Evolutionary conservation across 2,797 vertebrate genomes (phyloP).

Genomic region (Amblyopsis hoosieri): DNA sequence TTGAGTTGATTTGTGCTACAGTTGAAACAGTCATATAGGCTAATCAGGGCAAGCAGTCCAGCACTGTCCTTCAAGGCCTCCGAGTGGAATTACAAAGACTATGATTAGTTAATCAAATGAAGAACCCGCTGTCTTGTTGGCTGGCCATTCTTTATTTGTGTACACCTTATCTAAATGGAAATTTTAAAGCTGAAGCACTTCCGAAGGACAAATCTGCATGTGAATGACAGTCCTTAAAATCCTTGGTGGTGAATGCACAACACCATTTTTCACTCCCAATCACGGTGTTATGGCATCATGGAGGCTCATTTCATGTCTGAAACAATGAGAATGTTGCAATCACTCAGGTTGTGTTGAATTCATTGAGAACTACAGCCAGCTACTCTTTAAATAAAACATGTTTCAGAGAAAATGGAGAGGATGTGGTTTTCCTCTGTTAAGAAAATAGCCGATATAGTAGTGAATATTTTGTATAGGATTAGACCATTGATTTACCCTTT

Average conservation of each 20-base stretch:
- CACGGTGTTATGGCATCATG: conserved; percentile 66
- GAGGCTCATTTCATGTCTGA: conserved; percentile 64
- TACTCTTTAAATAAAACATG: conserved; percentile 39
- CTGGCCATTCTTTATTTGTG: conserved; percentile 74
- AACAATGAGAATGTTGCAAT: conserved; percentile 66
- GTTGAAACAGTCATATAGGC: conserved; percentile 69
- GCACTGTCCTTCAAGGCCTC: conserved; percentile 68
- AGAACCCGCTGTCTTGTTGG: conserved; percentile 65
- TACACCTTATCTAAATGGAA: conserved; percentile 77
- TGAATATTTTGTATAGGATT: background rate
- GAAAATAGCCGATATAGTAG: conserved; percentile 2
- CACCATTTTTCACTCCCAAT: conserved; percentile 71
- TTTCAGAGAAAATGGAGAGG: background rate
- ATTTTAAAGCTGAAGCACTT: conserved; percentile 71
- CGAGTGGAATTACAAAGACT: conserved; percentile 80
- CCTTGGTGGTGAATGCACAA: conserved; percentile 55
- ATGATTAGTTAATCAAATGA: conserved; percentile 85
- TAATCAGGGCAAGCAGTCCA: conserved; percentile 71
- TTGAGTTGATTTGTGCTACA: conserved; percentile 74
- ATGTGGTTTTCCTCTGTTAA: background rate
- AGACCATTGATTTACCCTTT: background rate
- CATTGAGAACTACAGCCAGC: conserved; percentile 51
- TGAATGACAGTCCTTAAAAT: conserved; percentile 69
- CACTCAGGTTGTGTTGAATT: conserved; percentile 56
- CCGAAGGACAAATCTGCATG: conserved; percentile 73